Evolutionary conservation across 1,140 invertebrate species (phyloP), one percentile per base, ranked within the genome.

Genomic region (Andrena cerasifolii): DNA sequence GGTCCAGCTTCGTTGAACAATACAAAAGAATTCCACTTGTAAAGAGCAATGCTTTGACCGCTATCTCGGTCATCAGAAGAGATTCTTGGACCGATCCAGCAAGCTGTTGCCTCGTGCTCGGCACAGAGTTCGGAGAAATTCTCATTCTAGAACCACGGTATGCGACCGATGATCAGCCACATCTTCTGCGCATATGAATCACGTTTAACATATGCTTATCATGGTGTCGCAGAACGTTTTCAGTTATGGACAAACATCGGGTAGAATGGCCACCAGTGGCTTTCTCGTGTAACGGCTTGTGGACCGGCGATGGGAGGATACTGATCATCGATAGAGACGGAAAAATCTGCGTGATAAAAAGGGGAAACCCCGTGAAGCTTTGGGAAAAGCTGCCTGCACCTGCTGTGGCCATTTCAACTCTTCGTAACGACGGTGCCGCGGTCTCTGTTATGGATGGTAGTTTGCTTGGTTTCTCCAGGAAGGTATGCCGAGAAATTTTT

Each of bases 141-240:
- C 95, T 97, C 80, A 93, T 99, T 18, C 89, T 99, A 43, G 98
- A 99, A 91, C 95, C 97, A n/a, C n/a, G n/a, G n/a, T n/a, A n/a
- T n/a, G n/a, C n/a, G n/a, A n/a, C n/a, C n/a, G n/a, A n/a, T n/a
- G n/a, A n/a, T n/a, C n/a, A n/a, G n/a, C n/a, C n/a, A n/a, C n/a
- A n/a, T n/a, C n/a, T n/a, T n/a, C n/a, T n/a, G n/a, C n/a, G n/a
- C n/a, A n/a, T n/a, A n/a, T n/a, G n/a, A n/a, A n/a, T n/a, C n/a
- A n/a, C n/a, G n/a, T n/a, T n/a, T n/a, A n/a, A n/a, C n/a, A n/a
- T n/a, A n/a, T n/a, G n/a, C n/a, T n/a, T n/a, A n/a, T n/a, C n/a
- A n/a, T n/a, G n/a, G n/a, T n/a, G n/a, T n/a, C n/a, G n/a, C n/a
- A 91, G 90, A 80, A 87, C 88, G 33, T 92, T 92, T 72, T 89